Evolutionary conservation across 2,888 invertebrate genomes (phyloP), one percentile per base, ranked within the genome.

Genomic region (Lysandra bellargus): DNA sequence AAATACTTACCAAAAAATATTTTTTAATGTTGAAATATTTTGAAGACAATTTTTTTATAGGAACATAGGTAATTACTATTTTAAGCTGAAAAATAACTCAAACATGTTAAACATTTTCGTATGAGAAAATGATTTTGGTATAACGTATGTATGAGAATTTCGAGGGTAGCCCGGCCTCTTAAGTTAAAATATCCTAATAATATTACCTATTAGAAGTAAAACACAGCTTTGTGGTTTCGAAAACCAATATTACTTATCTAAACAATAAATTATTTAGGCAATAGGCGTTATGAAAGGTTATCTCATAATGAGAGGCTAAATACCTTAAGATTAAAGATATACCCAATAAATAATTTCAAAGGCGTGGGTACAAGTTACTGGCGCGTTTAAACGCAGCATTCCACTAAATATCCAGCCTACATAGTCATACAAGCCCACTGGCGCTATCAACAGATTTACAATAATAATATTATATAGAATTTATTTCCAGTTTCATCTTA

Each of bases 281-380:
- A 33, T 69, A 69, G 69, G 33, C 33, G 69, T 69, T 69, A 69
- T 14, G 69, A 69, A 69, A 69, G 69, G 69, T 69, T 69, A 69
- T 69, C 69, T 69, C 4, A 69, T 69, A 69, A 69, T 69, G 69
- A 69, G 69, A 69, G 69, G 69, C 69, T 69, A 69, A 69, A 69
- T 69, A 69, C 33, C 69, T 69, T 69, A 37, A 69, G 69, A 69
- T 69, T 69, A 33, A 69, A 69, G 69, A 69, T 69, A 69, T 14
- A 69, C 14, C 37, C 69, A 69, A 69, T 69, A 69, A 69, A 69
- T 14, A 69, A 69, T 69, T 69, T 69, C 69, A 37, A 37, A 69
- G 33, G 69, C 69, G 69, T 69, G 69, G 69, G 30, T 49, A 30
- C 76, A 76, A 76, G 76, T 76, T 7, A 33, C 76, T 57, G 53